These are phyloP conservation scores for Oophaga pumilio DNA, from an alignment of 2,113 vertebrate species.

Conservation along the genomic window DNA sequence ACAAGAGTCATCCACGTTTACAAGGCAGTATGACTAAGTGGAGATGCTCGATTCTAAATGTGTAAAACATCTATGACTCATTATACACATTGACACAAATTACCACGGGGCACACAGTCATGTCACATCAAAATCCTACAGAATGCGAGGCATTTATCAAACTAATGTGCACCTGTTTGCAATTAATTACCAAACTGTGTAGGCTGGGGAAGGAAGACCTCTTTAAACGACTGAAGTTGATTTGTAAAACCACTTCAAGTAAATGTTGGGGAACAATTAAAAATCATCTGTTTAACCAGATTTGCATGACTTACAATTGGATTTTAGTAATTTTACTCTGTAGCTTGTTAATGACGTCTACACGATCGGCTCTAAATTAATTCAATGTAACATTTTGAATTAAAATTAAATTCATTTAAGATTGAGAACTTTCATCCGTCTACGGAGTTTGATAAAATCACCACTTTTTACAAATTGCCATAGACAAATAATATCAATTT, in stretches of 20 bases:
- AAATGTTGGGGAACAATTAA: conserved; percentile 13
- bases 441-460: background rate
- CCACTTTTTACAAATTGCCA: no score
- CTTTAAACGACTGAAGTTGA: conserved; percentile 15
- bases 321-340: background rate
- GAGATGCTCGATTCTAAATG: conserved; percentile 43
- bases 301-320: background rate
- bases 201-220: conserved; percentile 14
- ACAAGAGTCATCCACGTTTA: conserved; percentile 13
- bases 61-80: conserved; percentile 49
- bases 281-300: conserved; percentile 2
- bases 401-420: background rate
- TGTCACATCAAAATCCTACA: conserved; percentile 30
- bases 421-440: background rate
- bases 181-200: conserved; percentile 47
- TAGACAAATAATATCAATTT: no score
- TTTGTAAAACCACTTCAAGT: conserved; percentile 13
- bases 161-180: conserved; percentile 51
- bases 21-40: conserved; percentile 27
- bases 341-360: background rate
- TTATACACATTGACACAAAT: conserved; percentile 54
- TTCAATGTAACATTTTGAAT: background rate
- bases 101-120: conserved; percentile 45
- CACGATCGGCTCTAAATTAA: background rate
- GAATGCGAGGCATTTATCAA: conserved; percentile 43